Conservation (phyloP, 2,888 invertebrate species). For the Nysson spinosus region DNA sequence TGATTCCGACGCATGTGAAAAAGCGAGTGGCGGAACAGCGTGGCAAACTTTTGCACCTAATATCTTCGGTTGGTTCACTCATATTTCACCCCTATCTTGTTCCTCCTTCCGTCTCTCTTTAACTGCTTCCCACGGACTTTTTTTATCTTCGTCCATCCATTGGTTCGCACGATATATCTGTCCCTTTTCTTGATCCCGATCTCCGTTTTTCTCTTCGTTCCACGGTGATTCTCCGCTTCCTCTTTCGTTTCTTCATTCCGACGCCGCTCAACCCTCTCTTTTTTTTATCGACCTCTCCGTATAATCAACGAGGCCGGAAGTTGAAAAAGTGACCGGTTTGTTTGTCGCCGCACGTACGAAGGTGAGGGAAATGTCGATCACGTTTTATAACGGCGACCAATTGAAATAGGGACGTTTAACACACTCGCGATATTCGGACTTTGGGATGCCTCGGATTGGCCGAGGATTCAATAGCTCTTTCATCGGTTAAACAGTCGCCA, state of each 20-base stretch:
- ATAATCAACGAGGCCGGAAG: slow-evolving; percentile 31
- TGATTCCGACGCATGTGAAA: too few relatives aligned
- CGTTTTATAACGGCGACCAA: slow-evolving; percentile 8
- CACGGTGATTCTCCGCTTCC: neutral
- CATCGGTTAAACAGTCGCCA: too few relatives aligned
- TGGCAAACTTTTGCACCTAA: too few relatives aligned
- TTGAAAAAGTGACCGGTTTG: slow-evolving; percentile 16
- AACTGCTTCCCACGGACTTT: neutral
- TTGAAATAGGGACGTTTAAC: neutral
- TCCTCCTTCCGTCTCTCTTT: neutral
- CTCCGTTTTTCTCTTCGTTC: neutral
- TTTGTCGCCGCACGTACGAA: slow-evolving; percentile 1
- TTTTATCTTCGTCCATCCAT: too few relatives aligned
- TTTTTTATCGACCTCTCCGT: slow-evolving; percentile 18
- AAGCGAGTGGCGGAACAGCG: too few relatives aligned
- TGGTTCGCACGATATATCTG: too few relatives aligned
- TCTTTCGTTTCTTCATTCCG: neutral
- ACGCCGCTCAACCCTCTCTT: neutral
- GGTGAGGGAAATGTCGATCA: slow-evolving; percentile 4
- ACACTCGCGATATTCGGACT: neutral
- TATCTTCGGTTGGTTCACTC: too few relatives aligned
- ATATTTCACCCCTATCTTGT: too few relatives aligned
- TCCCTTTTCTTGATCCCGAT: neutral
- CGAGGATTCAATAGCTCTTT: neutral
- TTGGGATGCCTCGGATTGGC: slow-evolving; percentile 3